Conservation (phyloP, 2,888 invertebrate genomes). For the Nymphalis urticae region DNA sequence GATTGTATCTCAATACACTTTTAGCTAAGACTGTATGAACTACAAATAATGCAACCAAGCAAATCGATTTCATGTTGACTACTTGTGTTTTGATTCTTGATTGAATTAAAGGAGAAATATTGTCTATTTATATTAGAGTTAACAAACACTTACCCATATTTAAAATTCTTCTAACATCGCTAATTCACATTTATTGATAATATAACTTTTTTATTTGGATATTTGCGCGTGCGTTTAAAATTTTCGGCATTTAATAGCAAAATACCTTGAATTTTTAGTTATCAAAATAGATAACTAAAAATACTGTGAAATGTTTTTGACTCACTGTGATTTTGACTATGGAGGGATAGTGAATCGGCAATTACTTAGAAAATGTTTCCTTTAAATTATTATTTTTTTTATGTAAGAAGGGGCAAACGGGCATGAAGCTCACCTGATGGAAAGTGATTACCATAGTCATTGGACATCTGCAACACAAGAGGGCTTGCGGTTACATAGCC, state of each 20-base stretch:
- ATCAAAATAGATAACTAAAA: not conserved
- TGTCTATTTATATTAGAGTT: not conserved
- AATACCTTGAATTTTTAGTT: not conserved
- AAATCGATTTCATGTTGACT: not conserved
- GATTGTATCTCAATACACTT: slow-evolving; percentile 14
- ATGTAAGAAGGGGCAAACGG: no score
- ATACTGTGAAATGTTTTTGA: not conserved
- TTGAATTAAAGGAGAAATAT: not conserved
- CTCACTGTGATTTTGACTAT: no score
- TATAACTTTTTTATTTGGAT: not conserved
- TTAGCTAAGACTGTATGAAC: slow-evolving; percentile 2
- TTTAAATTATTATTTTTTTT: no score
- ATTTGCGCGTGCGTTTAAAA: not conserved
- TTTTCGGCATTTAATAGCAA: not conserved
- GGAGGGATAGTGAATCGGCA: no score
- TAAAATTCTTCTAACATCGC: not conserved
- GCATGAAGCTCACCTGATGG: no score
- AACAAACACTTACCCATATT: not conserved
- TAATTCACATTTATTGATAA: not conserved
- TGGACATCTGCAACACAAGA: no score
- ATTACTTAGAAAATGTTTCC: no score
- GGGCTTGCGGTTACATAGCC: no score
- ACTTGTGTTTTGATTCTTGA: not conserved
- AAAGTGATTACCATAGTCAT: no score
- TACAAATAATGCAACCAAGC: not conserved